Evolutionary conservation across 2,113 vertebrate genomes (phyloP).

Genomic region (Lycocorax pyrrhopterus): DNA sequence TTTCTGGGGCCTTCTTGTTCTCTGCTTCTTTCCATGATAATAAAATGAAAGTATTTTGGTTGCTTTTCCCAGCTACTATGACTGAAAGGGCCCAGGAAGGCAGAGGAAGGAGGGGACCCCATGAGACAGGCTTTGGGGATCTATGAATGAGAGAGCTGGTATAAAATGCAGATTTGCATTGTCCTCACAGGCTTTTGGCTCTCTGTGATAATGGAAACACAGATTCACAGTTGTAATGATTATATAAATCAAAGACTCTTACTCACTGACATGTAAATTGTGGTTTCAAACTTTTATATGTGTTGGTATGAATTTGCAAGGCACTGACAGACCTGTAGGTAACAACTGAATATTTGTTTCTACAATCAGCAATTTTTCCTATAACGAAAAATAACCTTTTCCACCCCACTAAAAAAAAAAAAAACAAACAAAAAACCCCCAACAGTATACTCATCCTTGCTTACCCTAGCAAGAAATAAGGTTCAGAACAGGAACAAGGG

Average conservation of each 20-base stretch:
- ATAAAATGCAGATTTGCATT: neutral
- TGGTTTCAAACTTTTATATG: neutral
- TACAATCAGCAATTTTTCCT: neutral
- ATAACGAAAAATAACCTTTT: neutral
- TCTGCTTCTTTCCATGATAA: neutral
- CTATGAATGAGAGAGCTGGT: neutral
- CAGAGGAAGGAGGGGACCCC: neutral
- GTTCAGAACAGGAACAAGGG: neutral
- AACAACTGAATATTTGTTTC: neutral
- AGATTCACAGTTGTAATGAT: neutral
- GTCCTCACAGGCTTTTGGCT: neutral
- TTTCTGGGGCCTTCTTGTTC: neutral
- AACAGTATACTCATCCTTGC: neutral
- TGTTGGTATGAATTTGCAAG: neutral
- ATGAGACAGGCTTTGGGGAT: neutral
- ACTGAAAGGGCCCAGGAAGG: neutral
- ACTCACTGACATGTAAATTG: neutral
- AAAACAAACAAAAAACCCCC: too few species aligned
- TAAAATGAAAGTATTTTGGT: neutral
- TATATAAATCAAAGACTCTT: neutral
- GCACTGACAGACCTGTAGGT: neutral
- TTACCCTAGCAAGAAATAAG: neutral
- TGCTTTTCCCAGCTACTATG: neutral
- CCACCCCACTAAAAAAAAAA: fast-evolving
- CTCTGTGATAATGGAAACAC: neutral